Evolutionary conservation across 2,888 invertebrate species (phyloP).

Genomic region (Globia sparganii): DNA sequence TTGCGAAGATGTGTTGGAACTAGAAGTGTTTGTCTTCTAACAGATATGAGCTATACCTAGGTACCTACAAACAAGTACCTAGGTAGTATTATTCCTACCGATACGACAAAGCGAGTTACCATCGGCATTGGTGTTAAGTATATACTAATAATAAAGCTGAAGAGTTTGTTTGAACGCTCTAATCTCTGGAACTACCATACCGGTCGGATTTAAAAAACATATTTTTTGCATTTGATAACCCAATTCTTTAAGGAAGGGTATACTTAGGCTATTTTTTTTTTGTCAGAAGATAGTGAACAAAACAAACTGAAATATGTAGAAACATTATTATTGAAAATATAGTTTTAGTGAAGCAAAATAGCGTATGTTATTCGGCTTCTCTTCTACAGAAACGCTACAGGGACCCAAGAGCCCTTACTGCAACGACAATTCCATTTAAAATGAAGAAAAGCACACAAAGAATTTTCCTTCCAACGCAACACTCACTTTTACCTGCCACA

Average conservation of each 20-base stretch:
- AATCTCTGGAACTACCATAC: too few relatives aligned
- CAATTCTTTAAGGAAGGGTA: too few relatives aligned
- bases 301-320: not conserved
- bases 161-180: too few relatives aligned
- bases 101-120: not conserved
- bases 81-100: not conserved
- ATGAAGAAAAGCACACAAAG: slow-evolving; percentile 31
- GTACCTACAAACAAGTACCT: not conserved
- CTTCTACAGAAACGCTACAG: not conserved
- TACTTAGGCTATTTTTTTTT: too few relatives aligned
- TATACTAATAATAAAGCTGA: not conserved
- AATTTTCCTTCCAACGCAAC: slow-evolving; percentile 30
- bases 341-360: not conserved
- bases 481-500: slow-evolving; percentile 32
- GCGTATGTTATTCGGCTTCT: not conserved
- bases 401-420: slow-evolving; percentile 33
- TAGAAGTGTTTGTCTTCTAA: slow-evolving; percentile 45
- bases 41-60: not conserved
- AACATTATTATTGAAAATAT: not conserved
- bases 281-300: too few relatives aligned
- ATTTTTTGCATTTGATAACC: too few relatives aligned
- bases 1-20: slow-evolving; percentile 69
- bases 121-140: not conserved
- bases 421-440: slow-evolving; percentile 31
- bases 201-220: too few relatives aligned